Evolutionary conservation across 2,888 invertebrate species (phyloP), one percentile per base, ranked within the genome.

Genomic region (Bembecia ichneumoniformis): DNA sequence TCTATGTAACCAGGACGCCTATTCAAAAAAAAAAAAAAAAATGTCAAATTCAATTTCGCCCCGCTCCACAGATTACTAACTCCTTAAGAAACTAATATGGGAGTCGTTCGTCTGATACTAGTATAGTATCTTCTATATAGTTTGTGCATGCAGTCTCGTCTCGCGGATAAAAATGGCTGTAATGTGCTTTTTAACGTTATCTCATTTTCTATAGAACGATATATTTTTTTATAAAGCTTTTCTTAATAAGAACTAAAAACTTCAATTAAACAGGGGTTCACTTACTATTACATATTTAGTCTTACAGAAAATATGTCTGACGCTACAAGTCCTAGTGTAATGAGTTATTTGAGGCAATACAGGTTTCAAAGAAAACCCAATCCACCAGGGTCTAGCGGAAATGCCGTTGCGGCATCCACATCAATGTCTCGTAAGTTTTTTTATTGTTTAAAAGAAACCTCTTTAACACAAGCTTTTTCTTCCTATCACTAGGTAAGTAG

Each of bases 301-400:
- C 9, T 46, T 46, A 46, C 9, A 46, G 58, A 58, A 56, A 77
- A 67, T 58, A 87, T 87, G 87, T 82, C 86, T 57, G 80, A 86
- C 63, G 75, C 76, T 61, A 78, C 77, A 61, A 90, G 89, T 65
- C 89, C 90, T 47, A 90, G 87, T 71, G 80, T 90, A 61, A 77
- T 91, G 67, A 90, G 89, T 74, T 89, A 90, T 76, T 82, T 93
- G 59, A 87, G 92, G 63, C 91, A 90, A 69, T 93, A 92, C 71
- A 89, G 92, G 66, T 91, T 91, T 74, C 91, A 92, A 72, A 91
- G 89, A 74, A 91, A 90, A 80, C 82, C 83, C 47, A 81, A 69
- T 62, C 79, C 72, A 62, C 68, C 71, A 67, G 76, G 76, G 52
- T 59, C 73, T 49, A 74, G 76, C 59, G 72, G 70, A 59, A 67